Evolutionary conservation across 1,140 invertebrate species (phyloP), one percentile per base, ranked within the genome.

Genomic region (Drosophila yakuba): DNA sequence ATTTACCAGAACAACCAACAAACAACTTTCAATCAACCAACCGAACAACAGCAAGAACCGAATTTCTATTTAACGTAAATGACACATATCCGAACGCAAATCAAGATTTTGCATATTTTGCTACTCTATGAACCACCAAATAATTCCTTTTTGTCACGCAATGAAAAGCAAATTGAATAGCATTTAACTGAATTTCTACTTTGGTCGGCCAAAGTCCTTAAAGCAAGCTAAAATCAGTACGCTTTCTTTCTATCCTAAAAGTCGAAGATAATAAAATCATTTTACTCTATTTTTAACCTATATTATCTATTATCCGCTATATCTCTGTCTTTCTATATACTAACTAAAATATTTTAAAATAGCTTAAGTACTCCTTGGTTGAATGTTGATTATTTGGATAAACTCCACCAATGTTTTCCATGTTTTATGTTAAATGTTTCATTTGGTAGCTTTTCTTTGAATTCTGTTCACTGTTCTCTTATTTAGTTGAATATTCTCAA

Each of bases 291-390:
- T 71, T 71, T 54, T 71, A 43, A 71, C 64, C 52, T 58, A 71
- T 71, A 71, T 71, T 68, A 71, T 71, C 63, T 71, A 71, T 71
- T 68, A 71, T 71, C 63, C 64, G 67, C 67, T 71, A 71, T 69
- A 69, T 71, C 51, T 88, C 64, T 88, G 75, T 88, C 63, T 75
- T 74, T 75, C 72, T 73, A 74, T 75, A 72, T 89, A 84, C 76
- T 77, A 76, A 78, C 75, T 78, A 68, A 50, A 48, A 75, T 59
- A 56, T 68, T 78, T 78, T 78, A 14, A 84, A 72, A 69, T 79
- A 89, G 83, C 84, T 89, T 83, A 59, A 79, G 78, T 52, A 64
- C 51, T 74, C 67, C 68, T 69, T 66, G 75, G 75, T 68, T 64
- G 59, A 48, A 59, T 73, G 62, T 64, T 73, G 68, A 61, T 69